Base-by-base conservation (phyloP, 1,140 invertebrate genomes). In the Calliphora vicina region DNA sequence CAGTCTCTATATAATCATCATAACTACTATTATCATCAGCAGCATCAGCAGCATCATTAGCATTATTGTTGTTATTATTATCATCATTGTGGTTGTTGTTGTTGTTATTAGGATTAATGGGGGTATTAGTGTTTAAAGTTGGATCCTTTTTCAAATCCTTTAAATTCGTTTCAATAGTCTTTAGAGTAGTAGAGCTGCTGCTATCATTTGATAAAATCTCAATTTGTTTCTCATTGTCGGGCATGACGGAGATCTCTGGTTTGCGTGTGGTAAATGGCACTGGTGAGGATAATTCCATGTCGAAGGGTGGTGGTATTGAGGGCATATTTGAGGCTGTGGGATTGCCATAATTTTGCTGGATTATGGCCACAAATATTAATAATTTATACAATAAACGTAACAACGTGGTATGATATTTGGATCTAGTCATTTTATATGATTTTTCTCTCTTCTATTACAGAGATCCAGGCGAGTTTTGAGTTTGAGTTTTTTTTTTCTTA, bases 191-290 rank as follows among this genome's bases (percentile, higher is more conserved):
- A 43, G 67, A 17, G 13, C 67, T 50, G 23, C 8, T 23, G 45
- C 27, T 27, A n/a, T 35, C n/a, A 61, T 80, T 17, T 83, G 35
- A 5, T 35, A 35, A 35, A n/a, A 45, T 20, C 23, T 78, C 43
- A 20, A n/a, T n/a, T 6, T 57, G 15, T n/a, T 35, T 23, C 12
- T 23, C 26, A 50, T 80, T 23, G 29, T 17, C 20, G 82, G 26
- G 85, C 13, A 3, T n/a, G 25, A 61, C 10, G 85, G 35, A 78
- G 35, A 78, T 78, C 74, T 78, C 74, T 20, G 74, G 74, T 78
- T 81, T 81, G 4, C 45, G 82, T 82, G 85, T 82, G 17, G 81
- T 82, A 72, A 85, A 85, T 43, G 85, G 84, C 35, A 84, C 67
- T 12, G 87, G 85, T 17, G 84, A 82, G 25, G 84, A 86, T 27